Percentiles rank a stretch among this genome's conserved stretches.
Conservation (phyloP, 2,797 vertebrate species). For the Cichlasoma orientale region DNA sequence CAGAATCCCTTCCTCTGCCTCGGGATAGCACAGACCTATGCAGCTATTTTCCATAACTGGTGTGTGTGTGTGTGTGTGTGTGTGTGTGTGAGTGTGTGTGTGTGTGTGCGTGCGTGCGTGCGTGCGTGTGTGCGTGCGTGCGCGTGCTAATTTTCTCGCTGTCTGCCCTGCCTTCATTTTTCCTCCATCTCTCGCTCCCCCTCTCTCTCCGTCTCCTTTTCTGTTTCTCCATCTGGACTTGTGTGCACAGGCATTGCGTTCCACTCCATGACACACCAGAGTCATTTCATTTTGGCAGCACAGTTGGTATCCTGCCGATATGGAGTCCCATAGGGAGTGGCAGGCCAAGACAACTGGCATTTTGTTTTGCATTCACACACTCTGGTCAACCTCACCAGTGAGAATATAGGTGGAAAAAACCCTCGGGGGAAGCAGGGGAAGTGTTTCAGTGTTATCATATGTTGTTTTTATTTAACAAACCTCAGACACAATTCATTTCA, state of each 20-base stretch:
- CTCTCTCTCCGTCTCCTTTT: constrained; percentile 38
- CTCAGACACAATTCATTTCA: not conserved
- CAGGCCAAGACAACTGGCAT: constrained; percentile 56
- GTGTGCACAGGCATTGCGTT: constrained; percentile 61
- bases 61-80: constrained; percentile 21
- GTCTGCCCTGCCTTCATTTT: constrained; percentile 52
- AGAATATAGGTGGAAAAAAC: not conserved
- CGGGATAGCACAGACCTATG: constrained; percentile 77
- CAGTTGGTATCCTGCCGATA: constrained; percentile 63
- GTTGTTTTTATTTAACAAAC: not conserved
- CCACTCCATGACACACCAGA: constrained; percentile 73
- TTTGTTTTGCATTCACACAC: constrained; percentile 40
- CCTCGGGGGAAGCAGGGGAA: not conserved
- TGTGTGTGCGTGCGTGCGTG: constrained; percentile 20
- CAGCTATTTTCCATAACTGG: constrained; percentile 59
- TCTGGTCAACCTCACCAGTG: constrained; percentile 20
- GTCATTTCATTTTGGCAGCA: constrained; percentile 71
- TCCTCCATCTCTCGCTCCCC: constrained; percentile 29
- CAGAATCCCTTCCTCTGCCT: constrained; percentile 71
- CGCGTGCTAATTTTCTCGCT: constrained; percentile 32
- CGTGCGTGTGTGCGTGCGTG: not conserved
- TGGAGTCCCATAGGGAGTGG: constrained; percentile 66
- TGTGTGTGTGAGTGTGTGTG: constrained; percentile 3
- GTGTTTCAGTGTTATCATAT: not conserved
- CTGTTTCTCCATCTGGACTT: constrained; percentile 73